Base-by-base conservation (phyloP, 2,113 vertebrate genomes). In the Salminus brasiliensis region DNA sequence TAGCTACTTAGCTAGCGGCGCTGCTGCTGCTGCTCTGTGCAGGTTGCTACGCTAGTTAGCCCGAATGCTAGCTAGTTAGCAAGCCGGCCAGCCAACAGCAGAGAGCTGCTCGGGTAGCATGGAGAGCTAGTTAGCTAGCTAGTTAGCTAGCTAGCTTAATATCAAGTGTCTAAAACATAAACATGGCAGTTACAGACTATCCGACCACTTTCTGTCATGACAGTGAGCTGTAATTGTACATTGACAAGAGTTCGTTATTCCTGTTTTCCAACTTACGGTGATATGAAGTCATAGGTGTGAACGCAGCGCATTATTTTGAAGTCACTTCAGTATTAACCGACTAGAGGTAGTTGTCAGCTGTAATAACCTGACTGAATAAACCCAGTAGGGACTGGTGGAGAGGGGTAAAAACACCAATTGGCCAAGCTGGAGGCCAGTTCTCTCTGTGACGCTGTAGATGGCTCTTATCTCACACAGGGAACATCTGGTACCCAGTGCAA, bases 1-100 rank as follows among this genome's bases (percentile, higher is more conserved):
- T 43, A n/a, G 27, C 45, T 43, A 4, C 7, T 59, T 65, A n/a
- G n/a, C n/a, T n/a, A n/a, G n/a, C n/a, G 59, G 63, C 77, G 43
- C 43, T n/a, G n/a, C n/a, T n/a, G 39, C 21, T n/a, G 23, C 45
- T 66, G 29, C 72, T 21, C 27, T 57, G 11, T 27, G n/a, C 45
- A 62, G 36, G 57, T 41, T 74, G 39, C 70, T 75, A 53, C 9
- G 57, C 66, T 32, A 34, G 74, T 66, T 76, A 52, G 72, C 29
- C 32, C 11, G 36, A 25, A 5, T 34, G 49, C 32, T 68, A 63
- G 21, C 18, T 45, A 25, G 78, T 60, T 49, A 15, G 72, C 45
- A 62, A 69, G 43, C 29, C 39, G 57, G n/a, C 55, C 43, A 12
- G 52, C 21, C 52, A 43, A 49, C 57, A n/a, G n/a, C n/a, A n/a